Conservation (phyloP, 2,888 invertebrate species). For the Sycophila texana region DNA sequence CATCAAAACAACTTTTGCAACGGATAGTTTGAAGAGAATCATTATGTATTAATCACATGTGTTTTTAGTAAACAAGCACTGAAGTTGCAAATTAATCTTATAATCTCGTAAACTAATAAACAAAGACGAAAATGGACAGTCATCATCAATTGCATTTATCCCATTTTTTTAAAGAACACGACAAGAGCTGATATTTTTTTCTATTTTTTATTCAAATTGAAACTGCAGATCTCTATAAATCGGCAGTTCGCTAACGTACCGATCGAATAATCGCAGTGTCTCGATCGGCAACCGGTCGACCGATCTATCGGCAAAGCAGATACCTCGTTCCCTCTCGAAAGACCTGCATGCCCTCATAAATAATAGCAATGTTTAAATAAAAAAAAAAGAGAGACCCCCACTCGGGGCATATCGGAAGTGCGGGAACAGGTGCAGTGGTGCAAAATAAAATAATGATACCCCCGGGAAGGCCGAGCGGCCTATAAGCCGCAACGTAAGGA, state of each 20-base stretch:
- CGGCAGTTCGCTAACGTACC: constrained; percentile 23
- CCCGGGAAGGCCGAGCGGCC: constrained; percentile 13
- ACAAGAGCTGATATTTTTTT: too few relatives aligned
- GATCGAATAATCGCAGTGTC: background rate
- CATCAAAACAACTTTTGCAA: too few relatives aligned
- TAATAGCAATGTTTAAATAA: too few relatives aligned
- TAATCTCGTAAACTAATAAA: too few relatives aligned
- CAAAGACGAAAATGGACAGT: too few relatives aligned
- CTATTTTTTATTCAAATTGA: background rate
- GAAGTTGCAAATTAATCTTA: too few relatives aligned
- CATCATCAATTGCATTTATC: too few relatives aligned
- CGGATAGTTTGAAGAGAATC: too few relatives aligned
- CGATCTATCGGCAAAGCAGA: constrained; percentile 32
- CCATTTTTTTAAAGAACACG: too few relatives aligned
- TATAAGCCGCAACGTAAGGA: constrained; percentile 24
- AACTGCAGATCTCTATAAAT: constrained; percentile 1
- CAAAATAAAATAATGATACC: constrained; percentile 44
- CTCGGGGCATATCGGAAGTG: background rate
- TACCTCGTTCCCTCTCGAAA: background rate
- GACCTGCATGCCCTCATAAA: background rate
- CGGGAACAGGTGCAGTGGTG: constrained; percentile 27
- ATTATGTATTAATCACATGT: too few relatives aligned
- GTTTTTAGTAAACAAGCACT: too few relatives aligned
- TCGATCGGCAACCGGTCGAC: constrained; percentile 22
- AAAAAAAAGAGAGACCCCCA: background rate